Evolutionary conservation across 2,888 invertebrate genomes (phyloP).

Genomic region (Caenorhabditis becei): DNA sequence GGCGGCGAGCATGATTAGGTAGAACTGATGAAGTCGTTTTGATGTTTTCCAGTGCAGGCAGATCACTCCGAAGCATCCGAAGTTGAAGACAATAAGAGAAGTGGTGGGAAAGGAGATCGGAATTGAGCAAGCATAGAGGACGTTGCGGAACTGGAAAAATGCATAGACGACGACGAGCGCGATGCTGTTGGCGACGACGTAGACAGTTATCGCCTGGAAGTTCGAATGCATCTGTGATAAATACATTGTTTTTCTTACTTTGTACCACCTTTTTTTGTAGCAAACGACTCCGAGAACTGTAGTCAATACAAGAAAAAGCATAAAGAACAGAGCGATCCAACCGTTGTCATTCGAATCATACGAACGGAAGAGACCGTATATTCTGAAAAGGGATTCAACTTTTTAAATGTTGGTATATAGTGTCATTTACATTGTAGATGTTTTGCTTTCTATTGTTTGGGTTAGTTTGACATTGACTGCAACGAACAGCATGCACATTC

Average conservation of each 20-base stretch:
- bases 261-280: conserved; percentile 41
- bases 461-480: conserved; percentile 31
- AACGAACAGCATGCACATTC: conserved; percentile 52
- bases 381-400: conserved; percentile 16
- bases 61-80: conserved; percentile 45
- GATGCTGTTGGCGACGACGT: conserved; percentile 25
- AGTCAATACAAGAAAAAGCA: conserved; percentile 19
- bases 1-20: conserved; percentile 45
- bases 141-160: conserved; percentile 16
- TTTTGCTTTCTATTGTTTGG: background rate
- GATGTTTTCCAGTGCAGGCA: conserved; percentile 46
- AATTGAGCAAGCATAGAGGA: conserved; percentile 11
- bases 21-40: conserved; percentile 34
- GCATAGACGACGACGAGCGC: conserved; percentile 27
- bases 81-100: conserved; percentile 31
- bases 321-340: conserved; percentile 10
- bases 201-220: conserved; percentile 31
- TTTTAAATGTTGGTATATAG: background rate
- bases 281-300: conserved; percentile 39
- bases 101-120: conserved; percentile 33
- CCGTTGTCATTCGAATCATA: conserved; percentile 36
- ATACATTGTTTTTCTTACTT: conserved; percentile 11
- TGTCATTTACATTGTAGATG: conserved; percentile 26
- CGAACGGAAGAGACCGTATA: conserved; percentile 45
- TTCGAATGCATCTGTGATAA: background rate